Evolutionary conservation across 1,140 invertebrate species (phyloP).

Genomic region (Grapholita molesta): DNA sequence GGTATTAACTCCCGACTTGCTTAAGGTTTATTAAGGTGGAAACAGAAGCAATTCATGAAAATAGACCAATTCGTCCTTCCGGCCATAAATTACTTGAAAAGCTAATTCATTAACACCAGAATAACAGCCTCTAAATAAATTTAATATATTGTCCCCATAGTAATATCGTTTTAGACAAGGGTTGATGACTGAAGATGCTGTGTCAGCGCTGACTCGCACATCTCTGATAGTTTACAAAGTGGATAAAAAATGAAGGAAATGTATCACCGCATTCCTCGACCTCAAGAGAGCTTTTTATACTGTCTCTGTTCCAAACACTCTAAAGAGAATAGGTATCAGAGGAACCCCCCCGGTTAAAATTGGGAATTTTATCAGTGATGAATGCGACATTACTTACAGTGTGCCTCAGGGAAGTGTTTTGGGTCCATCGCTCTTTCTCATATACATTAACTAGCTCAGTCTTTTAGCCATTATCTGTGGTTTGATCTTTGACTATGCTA

Average conservation of each 20-base stretch:
- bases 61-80: slow-evolving; percentile 5
- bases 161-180: slow-evolving; percentile 12
- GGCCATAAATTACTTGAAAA: slow-evolving; percentile 21
- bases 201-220: not conserved
- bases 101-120: slow-evolving; percentile 15
- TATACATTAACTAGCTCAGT: slow-evolving; percentile 16
- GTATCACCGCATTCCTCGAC: not conserved
- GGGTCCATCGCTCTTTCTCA: slow-evolving; percentile 9
- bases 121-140: slow-evolving; percentile 10
- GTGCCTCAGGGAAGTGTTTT: slow-evolving; percentile 11
- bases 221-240: not conserved
- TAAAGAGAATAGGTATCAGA: not conserved
- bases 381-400: not conserved
- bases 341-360: not conserved
- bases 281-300: too few species aligned
- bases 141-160: not conserved
- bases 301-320: not conserved
- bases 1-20: not conserved
- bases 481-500: not conserved
- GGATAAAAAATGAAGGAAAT: not conserved
- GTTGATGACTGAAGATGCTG: slow-evolving; percentile 11
- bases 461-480: not conserved
- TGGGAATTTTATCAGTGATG: not conserved
- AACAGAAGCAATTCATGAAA: not conserved
- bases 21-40: slow-evolving; percentile 18